These are phyloP conservation scores for Microplitis manilae DNA, from an alignment of 2,888 invertebrate species.

Conservation along the genomic window DNA sequence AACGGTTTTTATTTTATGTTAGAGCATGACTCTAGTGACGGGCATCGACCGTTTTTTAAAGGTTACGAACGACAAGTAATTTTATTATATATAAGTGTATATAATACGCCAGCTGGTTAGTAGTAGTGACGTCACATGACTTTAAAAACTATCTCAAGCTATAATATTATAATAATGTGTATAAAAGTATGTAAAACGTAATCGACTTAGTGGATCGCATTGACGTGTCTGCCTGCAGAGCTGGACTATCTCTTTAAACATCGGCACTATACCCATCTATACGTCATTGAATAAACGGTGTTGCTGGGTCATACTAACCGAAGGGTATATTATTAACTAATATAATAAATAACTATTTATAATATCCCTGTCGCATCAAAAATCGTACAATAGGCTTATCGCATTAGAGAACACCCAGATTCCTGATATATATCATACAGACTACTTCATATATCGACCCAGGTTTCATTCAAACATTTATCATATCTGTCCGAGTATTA, in stretches of 20 bases:
- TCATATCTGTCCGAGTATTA: background rate
- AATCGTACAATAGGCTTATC: background rate
- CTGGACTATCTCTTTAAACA: slow-evolving; percentile 29
- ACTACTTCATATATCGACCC: background rate
- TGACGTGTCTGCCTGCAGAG: slow-evolving; percentile 25
- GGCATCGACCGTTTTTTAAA: slow-evolving; percentile 60
- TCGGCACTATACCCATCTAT: slow-evolving; percentile 22
- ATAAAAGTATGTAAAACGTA: slow-evolving; percentile 31
- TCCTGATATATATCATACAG: background rate
- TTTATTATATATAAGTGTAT: slow-evolving; percentile 50
- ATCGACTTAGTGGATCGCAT: slow-evolving; percentile 25
- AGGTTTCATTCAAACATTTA: background rate
- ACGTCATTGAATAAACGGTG: slow-evolving; percentile 40
- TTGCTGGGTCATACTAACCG: slow-evolving; percentile 17
- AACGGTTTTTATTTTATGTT: background rate
- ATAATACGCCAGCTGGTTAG: slow-evolving; percentile 50
- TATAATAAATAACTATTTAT: background rate
- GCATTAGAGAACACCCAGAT: background rate
- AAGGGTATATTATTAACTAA: background rate
- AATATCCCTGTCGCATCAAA: background rate
- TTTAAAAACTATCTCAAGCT: slow-evolving; percentile 39
- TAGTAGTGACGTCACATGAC: slow-evolving; percentile 39
- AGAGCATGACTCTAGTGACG: slow-evolving; percentile 48
- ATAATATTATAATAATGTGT: background rate
- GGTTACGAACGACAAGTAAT: slow-evolving; percentile 58